Conservation (phyloP, 2,113 vertebrate species). For the Xiphorhynchus elegans region DNA sequence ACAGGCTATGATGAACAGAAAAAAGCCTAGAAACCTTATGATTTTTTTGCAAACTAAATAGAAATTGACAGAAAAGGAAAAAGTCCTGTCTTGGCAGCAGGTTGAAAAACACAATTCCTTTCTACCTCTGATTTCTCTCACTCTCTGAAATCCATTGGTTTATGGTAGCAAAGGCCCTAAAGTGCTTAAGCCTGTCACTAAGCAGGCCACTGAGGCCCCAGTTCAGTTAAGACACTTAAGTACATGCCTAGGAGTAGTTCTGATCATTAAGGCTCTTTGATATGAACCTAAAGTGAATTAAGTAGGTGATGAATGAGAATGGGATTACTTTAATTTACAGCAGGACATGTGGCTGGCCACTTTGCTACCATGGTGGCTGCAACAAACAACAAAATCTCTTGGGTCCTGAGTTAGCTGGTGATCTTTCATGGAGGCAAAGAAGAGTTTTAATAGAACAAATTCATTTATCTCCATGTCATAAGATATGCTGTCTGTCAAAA, state of each 20-base stretch:
- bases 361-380: neutral
- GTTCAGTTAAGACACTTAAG: neutral
- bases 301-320: neutral
- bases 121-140: neutral
- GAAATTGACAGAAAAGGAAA: neutral
- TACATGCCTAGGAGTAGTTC: neutral
- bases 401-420: neutral
- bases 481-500: neutral
- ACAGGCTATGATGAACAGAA: neutral
- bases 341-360: neutral
- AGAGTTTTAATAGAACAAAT: neutral
- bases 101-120: neutral
- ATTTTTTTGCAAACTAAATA: neutral
- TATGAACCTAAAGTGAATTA: neutral
- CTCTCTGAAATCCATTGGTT: neutral
- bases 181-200: neutral
- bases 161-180: neutral
- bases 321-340: neutral
- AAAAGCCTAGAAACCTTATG: neutral
- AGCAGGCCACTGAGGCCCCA: neutral
- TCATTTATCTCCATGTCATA: neutral
- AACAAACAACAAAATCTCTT: neutral
- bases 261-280: neutral
- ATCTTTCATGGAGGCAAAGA: neutral
- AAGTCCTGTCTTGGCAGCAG: neutral